Evolutionary conservation across 1,140 invertebrate species (phyloP).

Genomic region (Scylla paramamosain): DNA sequence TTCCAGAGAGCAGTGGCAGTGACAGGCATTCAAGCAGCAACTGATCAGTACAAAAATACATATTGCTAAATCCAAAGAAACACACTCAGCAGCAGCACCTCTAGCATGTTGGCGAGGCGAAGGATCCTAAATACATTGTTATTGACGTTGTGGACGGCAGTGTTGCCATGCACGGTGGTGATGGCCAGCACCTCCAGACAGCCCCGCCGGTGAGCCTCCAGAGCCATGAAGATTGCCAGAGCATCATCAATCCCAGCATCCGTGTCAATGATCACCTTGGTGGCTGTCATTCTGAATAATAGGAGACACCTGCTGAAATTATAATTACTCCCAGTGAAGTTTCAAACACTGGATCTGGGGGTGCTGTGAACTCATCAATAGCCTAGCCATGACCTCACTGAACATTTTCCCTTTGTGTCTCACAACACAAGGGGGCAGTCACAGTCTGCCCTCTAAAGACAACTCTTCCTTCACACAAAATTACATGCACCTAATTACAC

Average conservation of each 20-base stretch:
- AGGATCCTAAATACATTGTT: conserved; percentile 85
- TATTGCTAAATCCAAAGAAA: too few species aligned
- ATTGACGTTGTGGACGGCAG: conserved; percentile 83
- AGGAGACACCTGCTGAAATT: neutral
- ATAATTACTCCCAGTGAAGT: neutral
- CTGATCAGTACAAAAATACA: too few species aligned
- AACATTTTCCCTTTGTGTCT: neutral
- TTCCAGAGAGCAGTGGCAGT: too few species aligned
- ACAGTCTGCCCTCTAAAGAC: too few species aligned
- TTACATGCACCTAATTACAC: too few species aligned
- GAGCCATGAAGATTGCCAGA: conserved; percentile 83
- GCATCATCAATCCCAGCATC: conserved; percentile 86
- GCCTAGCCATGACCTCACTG: neutral
- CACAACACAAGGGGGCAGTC: too few species aligned
- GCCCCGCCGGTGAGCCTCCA: conserved; percentile 81
- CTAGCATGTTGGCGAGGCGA: conserved; percentile 80
- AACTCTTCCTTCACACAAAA: too few species aligned
- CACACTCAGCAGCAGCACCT: conserved; percentile 76
- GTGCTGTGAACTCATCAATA: neutral
- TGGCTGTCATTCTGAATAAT: conserved; percentile 70
- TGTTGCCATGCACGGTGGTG: conserved; percentile 85
- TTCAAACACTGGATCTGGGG: neutral
- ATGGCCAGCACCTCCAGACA: conserved; percentile 83
- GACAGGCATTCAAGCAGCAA: too few species aligned
- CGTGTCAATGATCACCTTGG: conserved; percentile 83